Percentiles rank a stretch among this genome's conserved stretches.
These are phyloP conservation scores for Cinclus cinclus DNA, from an alignment of 2,113 vertebrate genomes.

Conservation along the genomic window DNA sequence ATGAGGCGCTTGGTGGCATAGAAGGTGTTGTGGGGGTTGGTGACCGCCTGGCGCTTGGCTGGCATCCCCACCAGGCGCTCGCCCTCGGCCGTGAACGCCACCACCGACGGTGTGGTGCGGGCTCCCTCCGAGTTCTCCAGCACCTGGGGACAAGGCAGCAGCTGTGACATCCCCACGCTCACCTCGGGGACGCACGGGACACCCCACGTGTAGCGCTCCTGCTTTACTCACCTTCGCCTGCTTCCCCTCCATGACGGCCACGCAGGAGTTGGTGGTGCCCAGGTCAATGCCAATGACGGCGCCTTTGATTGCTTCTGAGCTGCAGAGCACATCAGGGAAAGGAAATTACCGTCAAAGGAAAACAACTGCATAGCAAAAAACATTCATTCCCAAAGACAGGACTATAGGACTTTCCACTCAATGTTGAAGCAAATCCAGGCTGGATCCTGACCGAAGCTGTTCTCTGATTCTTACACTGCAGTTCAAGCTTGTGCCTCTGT, in stretches of 20 bases:
- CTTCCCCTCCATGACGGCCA: constrained; percentile 98
- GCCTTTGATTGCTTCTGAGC: constrained; percentile 94
- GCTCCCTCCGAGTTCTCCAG: constrained; percentile 96
- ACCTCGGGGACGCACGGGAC: neutral
- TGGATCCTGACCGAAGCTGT: neutral
- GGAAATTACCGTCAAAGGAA: neutral
- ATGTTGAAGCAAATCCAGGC: neutral
- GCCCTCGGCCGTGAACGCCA: constrained; percentile 90
- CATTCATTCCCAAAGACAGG: neutral
- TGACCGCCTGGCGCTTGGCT: constrained; percentile 93
- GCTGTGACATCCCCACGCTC: neutral
- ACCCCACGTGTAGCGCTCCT: accelerated
- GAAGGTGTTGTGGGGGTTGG: constrained; percentile 95
- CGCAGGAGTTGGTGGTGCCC: constrained; percentile 98
- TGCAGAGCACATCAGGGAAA: constrained; percentile 53
- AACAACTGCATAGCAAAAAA: accelerated
- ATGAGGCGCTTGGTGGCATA: constrained; percentile 98
- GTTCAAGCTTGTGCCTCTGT: neutral
- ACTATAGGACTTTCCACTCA: neutral
- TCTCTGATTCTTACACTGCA: neutral
- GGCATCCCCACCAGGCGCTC: constrained; percentile 97
- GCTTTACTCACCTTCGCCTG: constrained; percentile 87
- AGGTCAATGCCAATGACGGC: constrained; percentile 95
- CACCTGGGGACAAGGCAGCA: constrained; percentile 73
- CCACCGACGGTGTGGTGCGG: constrained; percentile 93